Evolutionary conservation across 2,888 invertebrate species (phyloP).

Genomic region (Troglohyphantes excavatus): DNA sequence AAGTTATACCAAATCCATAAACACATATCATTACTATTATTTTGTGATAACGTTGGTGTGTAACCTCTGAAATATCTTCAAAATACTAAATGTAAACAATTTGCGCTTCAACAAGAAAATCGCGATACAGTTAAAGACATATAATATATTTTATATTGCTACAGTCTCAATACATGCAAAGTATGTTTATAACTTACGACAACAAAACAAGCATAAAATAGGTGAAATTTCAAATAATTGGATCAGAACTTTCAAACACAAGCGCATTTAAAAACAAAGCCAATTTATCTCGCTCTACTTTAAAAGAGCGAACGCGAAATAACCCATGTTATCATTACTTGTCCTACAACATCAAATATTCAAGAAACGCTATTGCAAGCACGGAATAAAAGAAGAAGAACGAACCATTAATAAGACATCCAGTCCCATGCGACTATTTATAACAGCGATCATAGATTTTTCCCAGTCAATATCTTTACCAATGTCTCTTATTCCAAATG

Average conservation of each 20-base stretch:
- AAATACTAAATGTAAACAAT: no score
- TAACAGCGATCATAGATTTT: conserved; percentile 5
- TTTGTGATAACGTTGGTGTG: no score
- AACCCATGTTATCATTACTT: not conserved
- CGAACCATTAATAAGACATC: not conserved
- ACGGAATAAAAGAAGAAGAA: not conserved
- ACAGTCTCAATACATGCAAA: no score
- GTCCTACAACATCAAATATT: not conserved
- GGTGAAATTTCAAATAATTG: not conserved
- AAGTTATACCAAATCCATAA: no score
- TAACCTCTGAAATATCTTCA: no score
- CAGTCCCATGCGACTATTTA: not conserved
- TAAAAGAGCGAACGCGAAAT: not conserved
- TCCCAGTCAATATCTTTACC: conserved; percentile 1
- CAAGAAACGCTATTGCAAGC: not conserved
- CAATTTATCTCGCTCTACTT: not conserved
- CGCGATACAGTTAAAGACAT: no score
- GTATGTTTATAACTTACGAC: no score
- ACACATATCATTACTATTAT: no score
- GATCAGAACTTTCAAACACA: not conserved
- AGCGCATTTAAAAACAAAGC: not conserved
- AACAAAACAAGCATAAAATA: not conserved
- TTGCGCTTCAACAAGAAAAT: no score
- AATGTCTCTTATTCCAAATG: not conserved
- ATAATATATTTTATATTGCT: no score